These are phyloP conservation scores for Sitophilus oryzae DNA, from an alignment of 1,140 invertebrate species.

Conservation along the genomic window DNA sequence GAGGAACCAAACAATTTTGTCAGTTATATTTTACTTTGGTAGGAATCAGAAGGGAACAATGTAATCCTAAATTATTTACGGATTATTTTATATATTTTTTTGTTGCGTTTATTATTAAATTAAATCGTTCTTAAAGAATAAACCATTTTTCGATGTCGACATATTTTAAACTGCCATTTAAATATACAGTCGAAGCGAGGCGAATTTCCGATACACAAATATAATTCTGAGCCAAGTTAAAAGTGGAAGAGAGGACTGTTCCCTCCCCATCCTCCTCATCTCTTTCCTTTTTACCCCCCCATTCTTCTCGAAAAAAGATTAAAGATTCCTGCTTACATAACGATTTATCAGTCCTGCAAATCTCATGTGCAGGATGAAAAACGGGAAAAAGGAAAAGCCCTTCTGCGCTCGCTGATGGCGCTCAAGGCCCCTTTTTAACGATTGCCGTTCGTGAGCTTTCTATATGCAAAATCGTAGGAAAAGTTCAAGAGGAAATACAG, in stretches of 20 bases:
- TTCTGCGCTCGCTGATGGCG: not conserved
- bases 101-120: no score
- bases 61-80: no score
- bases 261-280: no score
- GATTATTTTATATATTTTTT: no score
- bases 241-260: not conserved
- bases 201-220: not conserved
- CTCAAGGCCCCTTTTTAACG: conserved; percentile 22
- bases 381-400: conserved; percentile 21
- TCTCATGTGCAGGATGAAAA: conserved; percentile 27
- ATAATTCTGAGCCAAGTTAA: not conserved
- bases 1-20: no score
- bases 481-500: conserved; percentile 20
- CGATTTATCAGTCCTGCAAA: conserved; percentile 26
- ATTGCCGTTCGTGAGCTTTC: conserved; percentile 22
- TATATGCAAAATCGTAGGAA: conserved; percentile 25
- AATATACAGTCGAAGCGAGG: not conserved
- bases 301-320: conserved; percentile 15
- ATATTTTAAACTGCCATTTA: not conserved
- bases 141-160: no score
- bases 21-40: no score
- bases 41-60: no score
- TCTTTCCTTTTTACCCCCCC: conserved; percentile 2
- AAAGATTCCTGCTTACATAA: conserved; percentile 24
- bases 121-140: no score